Conservation (phyloP, 2,797 vertebrate species). For the Enteromius radiatus region DNA sequence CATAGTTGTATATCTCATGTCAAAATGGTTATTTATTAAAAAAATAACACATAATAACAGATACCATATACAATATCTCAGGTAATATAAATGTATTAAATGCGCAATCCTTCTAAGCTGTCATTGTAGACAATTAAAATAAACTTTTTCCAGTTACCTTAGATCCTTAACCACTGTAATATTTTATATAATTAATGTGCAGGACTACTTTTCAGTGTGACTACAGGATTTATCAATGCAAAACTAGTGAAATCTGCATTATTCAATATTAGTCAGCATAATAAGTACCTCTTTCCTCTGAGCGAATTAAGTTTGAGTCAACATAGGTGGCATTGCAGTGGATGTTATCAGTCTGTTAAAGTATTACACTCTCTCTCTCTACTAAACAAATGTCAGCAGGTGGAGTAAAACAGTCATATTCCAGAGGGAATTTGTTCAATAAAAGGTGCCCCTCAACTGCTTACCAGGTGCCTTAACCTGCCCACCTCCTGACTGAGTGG, state of each 20-base stretch:
- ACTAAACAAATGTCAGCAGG: not conserved
- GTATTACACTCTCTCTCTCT: not conserved
- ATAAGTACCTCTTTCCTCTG: conserved; percentile 12
- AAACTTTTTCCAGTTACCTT: not conserved
- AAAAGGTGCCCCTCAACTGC: not conserved
- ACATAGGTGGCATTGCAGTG: conserved; percentile 9
- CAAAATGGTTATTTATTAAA: not conserved
- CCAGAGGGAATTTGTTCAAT: conserved; percentile 3
- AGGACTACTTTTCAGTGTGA: not conserved
- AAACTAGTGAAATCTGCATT: not conserved
- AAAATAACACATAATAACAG: not conserved
- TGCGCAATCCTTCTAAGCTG: not conserved
- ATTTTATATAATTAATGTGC: not conserved
- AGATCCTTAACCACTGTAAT: not conserved
- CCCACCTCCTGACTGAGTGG: conserved; percentile 7
- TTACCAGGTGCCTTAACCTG: conserved; percentile 6
- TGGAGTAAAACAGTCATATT: conserved; percentile 20
- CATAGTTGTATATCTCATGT: conserved; percentile 23
- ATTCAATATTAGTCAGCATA: conserved; percentile 4
- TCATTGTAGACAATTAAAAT: not conserved
- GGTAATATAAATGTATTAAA: conserved; percentile 4
- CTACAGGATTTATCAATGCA: no score
- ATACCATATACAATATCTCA: conserved; percentile 29
- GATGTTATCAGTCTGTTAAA: conserved; percentile 24
- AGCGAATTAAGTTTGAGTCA: conserved; percentile 6